Percentiles rank a stretch among this genome's conserved stretches.
phyloP scores from a whole-genome alignment of 2,113 vertebrate genomes.

The Clarias gariepinus region DNA sequence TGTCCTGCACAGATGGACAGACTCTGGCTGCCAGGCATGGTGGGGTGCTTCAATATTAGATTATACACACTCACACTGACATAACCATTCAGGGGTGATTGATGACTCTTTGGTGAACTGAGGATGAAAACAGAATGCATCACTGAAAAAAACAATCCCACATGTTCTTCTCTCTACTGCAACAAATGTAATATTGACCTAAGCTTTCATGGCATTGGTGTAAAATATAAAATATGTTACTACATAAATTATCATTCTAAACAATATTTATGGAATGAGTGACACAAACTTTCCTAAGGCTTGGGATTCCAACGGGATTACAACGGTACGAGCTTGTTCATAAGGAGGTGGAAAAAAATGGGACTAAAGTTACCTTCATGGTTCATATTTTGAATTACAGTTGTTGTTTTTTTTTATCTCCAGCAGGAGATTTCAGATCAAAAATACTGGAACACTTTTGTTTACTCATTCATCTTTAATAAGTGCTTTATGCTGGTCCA shows the following conservation, averaged over 20 bases:
- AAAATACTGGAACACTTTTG: neutral
- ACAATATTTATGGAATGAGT: neutral
- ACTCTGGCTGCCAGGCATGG: constrained; percentile 15
- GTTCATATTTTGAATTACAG: neutral
- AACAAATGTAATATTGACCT: neutral
- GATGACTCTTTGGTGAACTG: constrained; percentile 31
- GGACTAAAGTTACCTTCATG: neutral
- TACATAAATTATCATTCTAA: neutral
- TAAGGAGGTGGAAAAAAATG: neutral
- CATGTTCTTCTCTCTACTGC: neutral
- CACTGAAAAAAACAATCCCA: neutral
- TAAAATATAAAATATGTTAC: neutral
- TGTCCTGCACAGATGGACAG: constrained; percentile 40
- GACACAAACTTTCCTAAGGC: neutral
- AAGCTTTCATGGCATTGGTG: neutral
- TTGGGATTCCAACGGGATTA: neutral
- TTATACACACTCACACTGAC: constrained; percentile 20
- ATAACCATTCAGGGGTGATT: neutral
- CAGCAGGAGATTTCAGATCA: neutral
- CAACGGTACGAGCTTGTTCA: neutral
- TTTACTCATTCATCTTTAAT: neutral
- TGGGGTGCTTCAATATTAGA: constrained; percentile 16
- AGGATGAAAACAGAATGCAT: constrained; percentile 20
- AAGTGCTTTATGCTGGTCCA: too few relatives aligned
- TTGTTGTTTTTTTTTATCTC: neutral